Conservation (phyloP, 2,113 vertebrate genomes). For the Sialia sialis region DNA sequence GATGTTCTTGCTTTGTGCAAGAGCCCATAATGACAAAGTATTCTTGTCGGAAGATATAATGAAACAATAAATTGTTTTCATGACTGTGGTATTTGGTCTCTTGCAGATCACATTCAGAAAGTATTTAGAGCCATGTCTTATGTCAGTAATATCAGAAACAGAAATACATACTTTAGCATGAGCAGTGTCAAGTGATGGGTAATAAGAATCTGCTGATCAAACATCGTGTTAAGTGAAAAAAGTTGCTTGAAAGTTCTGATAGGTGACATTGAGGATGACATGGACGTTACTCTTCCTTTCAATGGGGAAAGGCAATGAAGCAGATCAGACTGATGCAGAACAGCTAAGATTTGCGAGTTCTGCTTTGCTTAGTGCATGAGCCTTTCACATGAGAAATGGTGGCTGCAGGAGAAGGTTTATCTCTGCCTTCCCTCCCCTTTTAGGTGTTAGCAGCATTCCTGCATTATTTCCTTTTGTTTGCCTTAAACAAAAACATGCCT, state of each 20-base stretch:
- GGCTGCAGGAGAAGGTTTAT: not conserved
- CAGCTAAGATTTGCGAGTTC: not conserved
- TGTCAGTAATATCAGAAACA: slow-evolving; percentile 40
- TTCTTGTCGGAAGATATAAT: slow-evolving; percentile 71
- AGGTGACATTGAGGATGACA: not conserved
- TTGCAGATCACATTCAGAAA: slow-evolving; percentile 63
- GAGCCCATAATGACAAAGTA: slow-evolving; percentile 67
- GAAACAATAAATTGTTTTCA: slow-evolving; percentile 80
- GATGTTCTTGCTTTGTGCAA: slow-evolving; percentile 63
- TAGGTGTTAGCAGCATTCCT: not conserved
- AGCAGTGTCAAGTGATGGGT: not conserved
- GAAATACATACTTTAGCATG: not conserved
- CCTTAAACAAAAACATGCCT: not conserved
- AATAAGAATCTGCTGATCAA: not conserved
- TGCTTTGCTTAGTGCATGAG: not conserved
- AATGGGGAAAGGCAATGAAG: not conserved
- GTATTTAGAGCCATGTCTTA: slow-evolving; percentile 61
- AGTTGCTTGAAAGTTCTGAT: not conserved
- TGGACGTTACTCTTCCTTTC: not conserved
- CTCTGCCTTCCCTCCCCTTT: not conserved
- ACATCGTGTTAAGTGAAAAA: not conserved
- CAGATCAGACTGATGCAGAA: not conserved
- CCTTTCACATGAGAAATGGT: accelerated
- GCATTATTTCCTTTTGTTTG: not conserved
- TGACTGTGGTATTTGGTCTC: slow-evolving; percentile 66